A percentile compares a stretch with the other conserved stretches of the same genome.
Conservation (phyloP, 2,113 vertebrate species). For the Archilochus colubris region DNA sequence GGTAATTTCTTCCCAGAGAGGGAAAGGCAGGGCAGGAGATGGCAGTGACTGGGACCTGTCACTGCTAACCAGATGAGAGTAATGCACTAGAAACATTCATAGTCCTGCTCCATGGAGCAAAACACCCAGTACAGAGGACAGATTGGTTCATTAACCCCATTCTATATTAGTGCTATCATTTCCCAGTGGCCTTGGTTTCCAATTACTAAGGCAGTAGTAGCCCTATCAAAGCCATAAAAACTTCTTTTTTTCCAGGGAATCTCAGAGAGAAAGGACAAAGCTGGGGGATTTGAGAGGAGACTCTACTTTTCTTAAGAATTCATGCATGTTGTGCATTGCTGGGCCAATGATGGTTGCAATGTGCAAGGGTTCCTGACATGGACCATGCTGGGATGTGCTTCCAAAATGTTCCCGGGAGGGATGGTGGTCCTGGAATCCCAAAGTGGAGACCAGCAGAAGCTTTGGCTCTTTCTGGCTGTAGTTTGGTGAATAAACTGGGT, state of each 20-base stretch:
- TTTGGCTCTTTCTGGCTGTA: neutral
- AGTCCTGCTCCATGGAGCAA: neutral
- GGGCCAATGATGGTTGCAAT: too few species aligned
- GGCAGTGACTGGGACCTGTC: neutral
- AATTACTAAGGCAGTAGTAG: conserved; percentile 11
- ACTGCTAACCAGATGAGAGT: neutral
- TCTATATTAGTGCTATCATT: neutral
- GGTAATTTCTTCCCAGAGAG: neutral
- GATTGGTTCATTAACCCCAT: conserved; percentile 28
- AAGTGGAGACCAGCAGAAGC: neutral
- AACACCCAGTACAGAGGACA: conserved; percentile 6
- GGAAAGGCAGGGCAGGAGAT: neutral
- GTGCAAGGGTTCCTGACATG: accelerated
- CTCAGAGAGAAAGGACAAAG: conserved; percentile 12
- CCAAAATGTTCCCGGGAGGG: neutral
- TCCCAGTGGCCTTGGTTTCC: neutral
- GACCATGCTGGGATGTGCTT: neutral
- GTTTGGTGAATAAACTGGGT: neutral
- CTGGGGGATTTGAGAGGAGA: neutral
- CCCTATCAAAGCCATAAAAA: conserved; percentile 18
- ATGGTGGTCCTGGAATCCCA: neutral
- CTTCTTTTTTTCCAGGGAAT: neutral
- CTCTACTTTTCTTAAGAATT: neutral
- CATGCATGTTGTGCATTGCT: neutral
- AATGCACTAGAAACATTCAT: neutral